Conservation (phyloP, 2,797 vertebrate genomes). For the Okamejei kenojei region DNA sequence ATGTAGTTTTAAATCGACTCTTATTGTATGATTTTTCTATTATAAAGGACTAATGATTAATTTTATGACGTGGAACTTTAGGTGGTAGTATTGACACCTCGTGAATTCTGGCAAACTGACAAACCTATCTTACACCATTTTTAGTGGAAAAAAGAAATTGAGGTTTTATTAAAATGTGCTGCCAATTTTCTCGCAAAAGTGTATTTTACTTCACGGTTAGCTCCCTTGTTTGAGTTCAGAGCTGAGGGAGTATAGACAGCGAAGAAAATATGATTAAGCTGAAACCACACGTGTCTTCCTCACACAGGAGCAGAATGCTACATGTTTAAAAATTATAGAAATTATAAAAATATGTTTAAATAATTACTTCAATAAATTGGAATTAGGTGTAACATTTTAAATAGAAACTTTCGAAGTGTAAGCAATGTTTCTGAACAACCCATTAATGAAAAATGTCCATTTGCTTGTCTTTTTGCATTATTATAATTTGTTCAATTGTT, state of each 20-base stretch:
- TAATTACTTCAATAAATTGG: not conserved
- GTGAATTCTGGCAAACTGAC: not conserved
- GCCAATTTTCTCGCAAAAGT: too few relatives aligned
- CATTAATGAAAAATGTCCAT: not conserved
- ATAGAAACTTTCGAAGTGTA: not conserved
- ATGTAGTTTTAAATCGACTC: not conserved
- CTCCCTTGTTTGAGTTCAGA: not conserved
- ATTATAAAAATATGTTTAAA: too few relatives aligned
- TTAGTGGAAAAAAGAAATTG: not conserved
- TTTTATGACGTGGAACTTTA: not conserved
- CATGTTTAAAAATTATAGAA: not conserved
- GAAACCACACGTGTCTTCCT: not conserved
- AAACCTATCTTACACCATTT: not conserved
- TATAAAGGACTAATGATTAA: not conserved
- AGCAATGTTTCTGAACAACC: not conserved
- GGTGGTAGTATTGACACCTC: not conserved
- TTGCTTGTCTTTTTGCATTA: not conserved
- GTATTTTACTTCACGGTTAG: not conserved
- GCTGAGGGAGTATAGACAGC: not conserved
- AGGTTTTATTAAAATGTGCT: not conserved
- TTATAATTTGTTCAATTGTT: too few relatives aligned
- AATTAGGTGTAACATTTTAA: not conserved
- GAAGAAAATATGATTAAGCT: not conserved
- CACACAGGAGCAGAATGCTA: not conserved
- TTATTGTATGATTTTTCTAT: slow-evolving; percentile 1